Conservation (phyloP, 1,140 invertebrate species). For the Planococcus citri region DNA sequence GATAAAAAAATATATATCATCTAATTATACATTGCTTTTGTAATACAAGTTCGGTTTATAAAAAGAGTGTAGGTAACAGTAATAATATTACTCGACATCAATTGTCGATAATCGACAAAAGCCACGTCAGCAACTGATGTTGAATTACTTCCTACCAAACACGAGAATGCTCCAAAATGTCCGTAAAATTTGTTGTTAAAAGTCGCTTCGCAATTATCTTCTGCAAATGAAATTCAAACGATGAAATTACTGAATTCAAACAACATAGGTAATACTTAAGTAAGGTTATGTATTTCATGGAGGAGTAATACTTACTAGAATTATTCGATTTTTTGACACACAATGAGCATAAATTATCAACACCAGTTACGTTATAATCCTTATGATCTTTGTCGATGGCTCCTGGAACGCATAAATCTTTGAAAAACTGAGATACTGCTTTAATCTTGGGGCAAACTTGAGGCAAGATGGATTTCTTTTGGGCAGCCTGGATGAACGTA, state of each 20-base stretch:
- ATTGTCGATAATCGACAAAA: constrained; percentile 41
- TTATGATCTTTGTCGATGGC: constrained; percentile 37
- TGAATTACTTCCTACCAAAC: constrained; percentile 38
- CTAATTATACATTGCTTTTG: no score
- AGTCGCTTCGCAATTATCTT: constrained; percentile 34
- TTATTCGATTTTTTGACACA: constrained; percentile 26
- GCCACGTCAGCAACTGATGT: constrained; percentile 38
- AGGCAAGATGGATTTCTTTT: constrained; percentile 35
- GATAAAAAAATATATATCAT: neutral
- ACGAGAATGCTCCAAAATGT: constrained; percentile 45
- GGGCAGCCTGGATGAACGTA: constrained; percentile 41
- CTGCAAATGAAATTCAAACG: no score
- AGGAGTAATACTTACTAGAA: constrained; percentile 25
- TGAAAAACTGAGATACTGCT: constrained; percentile 42
- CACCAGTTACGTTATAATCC: constrained; percentile 29
- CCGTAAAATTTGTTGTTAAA: constrained; percentile 46
- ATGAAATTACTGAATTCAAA: no score
- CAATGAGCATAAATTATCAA: constrained; percentile 31
- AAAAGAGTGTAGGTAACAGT: no score
- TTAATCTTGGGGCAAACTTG: constrained; percentile 43
- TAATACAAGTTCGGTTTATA: no score
- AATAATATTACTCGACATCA: constrained; percentile 31
- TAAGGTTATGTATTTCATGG: neutral
- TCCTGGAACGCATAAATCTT: constrained; percentile 44
- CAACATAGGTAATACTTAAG: no score